Evolutionary conservation across 2,113 vertebrate species (phyloP).

Genomic region (Ciconia stormi): DNA sequence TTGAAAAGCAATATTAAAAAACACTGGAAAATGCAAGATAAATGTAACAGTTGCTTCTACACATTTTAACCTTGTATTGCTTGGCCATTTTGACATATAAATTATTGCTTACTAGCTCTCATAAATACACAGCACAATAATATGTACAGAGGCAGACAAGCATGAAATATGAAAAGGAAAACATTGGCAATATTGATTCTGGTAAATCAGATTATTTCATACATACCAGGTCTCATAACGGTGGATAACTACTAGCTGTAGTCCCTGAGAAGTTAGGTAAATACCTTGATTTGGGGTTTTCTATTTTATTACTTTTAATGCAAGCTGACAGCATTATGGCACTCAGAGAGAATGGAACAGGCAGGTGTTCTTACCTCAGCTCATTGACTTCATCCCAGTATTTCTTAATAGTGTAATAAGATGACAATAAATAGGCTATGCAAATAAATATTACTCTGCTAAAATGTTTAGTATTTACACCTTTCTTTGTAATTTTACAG

Average conservation of each 20-base stretch:
- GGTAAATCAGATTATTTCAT: constrained; percentile 77
- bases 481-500: constrained; percentile 64
- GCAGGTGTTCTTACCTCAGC: constrained; percentile 59
- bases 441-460: constrained; percentile 81
- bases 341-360: constrained; percentile 20
- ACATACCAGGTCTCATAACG: constrained; percentile 68
- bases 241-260: constrained; percentile 73
- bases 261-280: constrained; percentile 83
- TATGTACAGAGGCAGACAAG: constrained; percentile 80
- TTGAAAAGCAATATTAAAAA: constrained; percentile 80
- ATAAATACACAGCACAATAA: constrained; percentile 77
- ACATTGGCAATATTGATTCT: constrained; percentile 71
- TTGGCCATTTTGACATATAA: constrained; percentile 83
- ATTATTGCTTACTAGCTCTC: constrained; percentile 84
- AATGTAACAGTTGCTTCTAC: constrained; percentile 72
- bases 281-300: constrained; percentile 60
- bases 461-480: constrained; percentile 77
- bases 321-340: constrained; percentile 56
- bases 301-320: constrained; percentile 58
- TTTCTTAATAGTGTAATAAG: constrained; percentile 60
- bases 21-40: constrained; percentile 79
- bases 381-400: constrained; percentile 53
- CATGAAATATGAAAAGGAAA: constrained; percentile 64
- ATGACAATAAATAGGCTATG: constrained; percentile 79
- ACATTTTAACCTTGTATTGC: constrained; percentile 81